Conservation (phyloP, 2,797 vertebrate species). For the Muscicapa striata region DNA sequence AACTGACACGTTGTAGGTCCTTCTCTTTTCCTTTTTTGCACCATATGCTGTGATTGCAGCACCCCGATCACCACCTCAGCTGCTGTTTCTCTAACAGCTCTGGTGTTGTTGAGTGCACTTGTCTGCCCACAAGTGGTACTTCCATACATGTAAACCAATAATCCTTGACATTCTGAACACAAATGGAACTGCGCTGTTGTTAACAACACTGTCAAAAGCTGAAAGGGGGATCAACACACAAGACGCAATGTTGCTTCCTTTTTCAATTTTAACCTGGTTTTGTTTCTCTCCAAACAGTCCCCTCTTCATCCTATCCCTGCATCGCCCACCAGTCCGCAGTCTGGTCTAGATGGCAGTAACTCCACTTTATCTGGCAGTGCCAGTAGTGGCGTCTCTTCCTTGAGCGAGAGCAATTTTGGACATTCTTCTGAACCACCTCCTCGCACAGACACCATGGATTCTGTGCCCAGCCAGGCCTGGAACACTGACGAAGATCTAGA, state of each 20-base stretch:
- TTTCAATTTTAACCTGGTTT: slow-evolving; percentile 34
- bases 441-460: slow-evolving; percentile 89
- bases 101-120: not conserved
- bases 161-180: not conserved
- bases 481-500: slow-evolving; percentile 92
- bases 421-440: slow-evolving; percentile 87
- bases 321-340: slow-evolving; percentile 97
- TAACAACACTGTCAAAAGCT: not conserved
- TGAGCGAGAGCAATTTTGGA: slow-evolving; percentile 97
- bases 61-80: not conserved
- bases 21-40: not conserved
- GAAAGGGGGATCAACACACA: not conserved
- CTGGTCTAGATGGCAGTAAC: slow-evolving; percentile 97
- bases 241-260: not conserved
- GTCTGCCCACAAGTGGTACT: not conserved
- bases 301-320: slow-evolving; percentile 97
- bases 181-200: not conserved
- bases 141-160: not conserved
- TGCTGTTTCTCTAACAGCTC: not conserved
- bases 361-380: slow-evolving; percentile 97
- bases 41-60: not conserved
- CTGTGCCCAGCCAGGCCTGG: slow-evolving; percentile 95
- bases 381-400: slow-evolving; percentile 96
- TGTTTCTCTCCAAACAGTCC: slow-evolving; percentile 81
- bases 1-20: not conserved